A percentile compares a stretch with the other conserved stretches of the same genome.
Conservation (phyloP, 1,140 invertebrate species). For the Brachionus calyciflorus region DNA sequence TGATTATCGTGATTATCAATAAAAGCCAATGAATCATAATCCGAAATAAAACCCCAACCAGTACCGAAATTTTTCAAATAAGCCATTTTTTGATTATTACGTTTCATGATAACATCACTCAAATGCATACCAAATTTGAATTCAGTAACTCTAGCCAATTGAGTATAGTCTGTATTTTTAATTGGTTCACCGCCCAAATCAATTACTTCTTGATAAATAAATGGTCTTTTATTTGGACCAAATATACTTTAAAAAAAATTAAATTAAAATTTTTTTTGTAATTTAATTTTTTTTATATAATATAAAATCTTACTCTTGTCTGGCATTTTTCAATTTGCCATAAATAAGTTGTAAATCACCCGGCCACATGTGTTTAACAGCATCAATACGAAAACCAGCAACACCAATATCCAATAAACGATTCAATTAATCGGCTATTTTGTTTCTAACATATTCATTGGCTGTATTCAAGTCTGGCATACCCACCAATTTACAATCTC, state of each 20-base stretch:
- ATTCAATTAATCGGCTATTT: slow-evolving; percentile 71
- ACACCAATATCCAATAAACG: slow-evolving; percentile 72
- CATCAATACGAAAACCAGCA: slow-evolving; percentile 65
- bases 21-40: slow-evolving; percentile 59
- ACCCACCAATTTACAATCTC: slow-evolving; percentile 72
- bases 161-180: slow-evolving; percentile 61
- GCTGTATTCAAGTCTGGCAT: slow-evolving; percentile 72
- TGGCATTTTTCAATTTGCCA: not conserved
- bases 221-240: slow-evolving; percentile 53
- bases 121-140: slow-evolving; percentile 67
- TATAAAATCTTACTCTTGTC: slow-evolving; percentile 37
- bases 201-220: slow-evolving; percentile 76
- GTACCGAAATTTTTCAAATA: slow-evolving; percentile 54
- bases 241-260: slow-evolving; percentile 49
- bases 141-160: slow-evolving; percentile 66
- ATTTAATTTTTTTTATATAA: too few relatives aligned
- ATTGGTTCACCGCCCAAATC: slow-evolving; percentile 71
- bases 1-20: too few relatives aligned
- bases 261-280: too few relatives aligned
- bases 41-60: slow-evolving; percentile 55
- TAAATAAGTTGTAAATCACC: slow-evolving; percentile 13
- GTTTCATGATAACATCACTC: slow-evolving; percentile 48
- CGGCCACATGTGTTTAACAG: slow-evolving; percentile 48
- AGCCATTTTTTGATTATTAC: slow-evolving; percentile 50
- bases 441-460: slow-evolving; percentile 68